phyloP scores from a whole-genome alignment of 2,888 invertebrate species.

The Orchesellides sinensis region DNA sequence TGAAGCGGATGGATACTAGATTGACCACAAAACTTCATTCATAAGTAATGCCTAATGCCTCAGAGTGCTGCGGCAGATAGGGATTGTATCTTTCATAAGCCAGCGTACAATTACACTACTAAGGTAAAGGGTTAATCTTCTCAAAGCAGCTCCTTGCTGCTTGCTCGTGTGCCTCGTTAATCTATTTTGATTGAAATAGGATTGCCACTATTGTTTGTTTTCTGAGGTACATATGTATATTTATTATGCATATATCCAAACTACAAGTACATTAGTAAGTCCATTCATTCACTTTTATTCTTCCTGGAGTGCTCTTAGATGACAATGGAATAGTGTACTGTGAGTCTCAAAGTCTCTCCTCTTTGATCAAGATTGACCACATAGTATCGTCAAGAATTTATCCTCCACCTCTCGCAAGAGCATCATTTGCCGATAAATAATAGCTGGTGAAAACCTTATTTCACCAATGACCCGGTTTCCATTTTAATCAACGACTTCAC shows the following conservation, averaged over 20 bases:
- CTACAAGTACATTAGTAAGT: no score
- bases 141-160: background rate
- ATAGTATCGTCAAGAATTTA: background rate
- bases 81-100: conserved; percentile 57
- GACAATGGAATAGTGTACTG: no score
- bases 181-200: conserved; percentile 30
- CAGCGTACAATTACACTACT: conserved; percentile 14
- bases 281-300: no score
- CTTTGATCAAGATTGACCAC: background rate
- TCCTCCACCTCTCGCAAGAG: background rate
- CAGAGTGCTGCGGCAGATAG: no score
- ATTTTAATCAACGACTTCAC: no score
- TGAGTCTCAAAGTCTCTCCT: no score
- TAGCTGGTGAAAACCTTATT: conserved; percentile 12
- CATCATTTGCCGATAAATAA: conserved; percentile 6
- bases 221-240: conserved; percentile 5
- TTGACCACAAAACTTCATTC: conserved; percentile 48
- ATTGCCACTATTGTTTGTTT: conserved; percentile 26
- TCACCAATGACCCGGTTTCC: conserved; percentile 30
- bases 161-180: conserved; percentile 34
- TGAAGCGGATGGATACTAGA: conserved; percentile 20
- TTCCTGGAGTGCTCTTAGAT: no score
- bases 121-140: conserved; percentile 15
- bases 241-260: no score
- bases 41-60: no score